Base-by-base conservation (phyloP, 2,113 vertebrate genomes). In the Callionymus lyra region DNA sequence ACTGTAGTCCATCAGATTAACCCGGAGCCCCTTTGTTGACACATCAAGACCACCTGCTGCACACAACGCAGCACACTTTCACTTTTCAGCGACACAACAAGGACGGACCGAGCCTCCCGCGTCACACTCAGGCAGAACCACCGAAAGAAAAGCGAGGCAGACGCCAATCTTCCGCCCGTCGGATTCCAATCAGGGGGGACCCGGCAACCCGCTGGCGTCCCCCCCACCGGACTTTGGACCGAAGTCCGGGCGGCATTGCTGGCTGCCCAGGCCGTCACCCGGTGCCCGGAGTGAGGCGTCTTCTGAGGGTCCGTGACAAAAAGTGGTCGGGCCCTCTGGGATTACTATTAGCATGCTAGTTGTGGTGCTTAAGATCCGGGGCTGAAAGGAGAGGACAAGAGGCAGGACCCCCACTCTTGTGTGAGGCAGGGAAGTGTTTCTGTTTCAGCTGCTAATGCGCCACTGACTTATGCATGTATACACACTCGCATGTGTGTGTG, bases 301-400 rank as follows among this genome's bases (percentile, higher is more conserved):
- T 77, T 74, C 68, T 65, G 44, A 63, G 59, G 53, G 50, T 27
- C 38, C 41, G 59, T 63, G 68, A 84, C 82, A 84, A 84, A 82
- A n/a, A n/a, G n/a, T n/a, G 78, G 78, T 84, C 63, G 59, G 16
- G 65, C 67, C 76, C 80, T 80, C 56, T 72, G 82, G 82, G 82
- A 84, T 82, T 84, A 81, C 34, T 74, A 84, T 81, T 84, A 82
- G 78, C 72, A 81, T 84, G 73, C 76, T 76, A 69, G 69, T 74
- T 74, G 74, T 76, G 81, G 78, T 84, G 76, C 78, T 84, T 82
- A 82, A 81, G 72, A 75, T n/a, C n/a, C 74, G 75, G 74, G 70
- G 50, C 73, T 81, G 70, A 81, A 79, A 75, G 72, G 67, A 58
- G 40, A 53, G 75, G 77, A 79, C 81, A 80, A 80, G 72, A 76